Conservation (phyloP, 2,888 invertebrate genomes). For the Chalcosyrphus nemorum region DNA sequence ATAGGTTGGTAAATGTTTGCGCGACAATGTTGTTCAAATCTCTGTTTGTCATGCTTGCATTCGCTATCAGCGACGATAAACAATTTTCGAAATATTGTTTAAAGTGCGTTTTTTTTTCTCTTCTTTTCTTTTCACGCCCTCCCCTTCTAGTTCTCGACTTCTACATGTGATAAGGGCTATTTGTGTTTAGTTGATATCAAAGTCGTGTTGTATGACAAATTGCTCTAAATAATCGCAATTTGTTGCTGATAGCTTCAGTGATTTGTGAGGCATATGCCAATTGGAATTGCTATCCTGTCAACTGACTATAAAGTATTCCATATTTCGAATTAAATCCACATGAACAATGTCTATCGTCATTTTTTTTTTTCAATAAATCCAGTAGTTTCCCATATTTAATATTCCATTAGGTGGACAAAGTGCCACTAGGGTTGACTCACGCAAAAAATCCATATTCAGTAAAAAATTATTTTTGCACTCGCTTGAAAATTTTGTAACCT, state of each 20-base stretch:
- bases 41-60: constrained; percentile 28
- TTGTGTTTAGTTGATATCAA: constrained; percentile 61
- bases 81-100: constrained; percentile 62
- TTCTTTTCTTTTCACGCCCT: not conserved
- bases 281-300: constrained; percentile 54
- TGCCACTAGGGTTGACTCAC: not conserved
- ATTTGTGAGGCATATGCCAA: constrained; percentile 66
- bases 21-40: constrained; percentile 37
- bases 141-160: not conserved
- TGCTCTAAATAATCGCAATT: constrained; percentile 69
- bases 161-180: constrained; percentile 60
- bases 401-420: constrained; percentile 18
- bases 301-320: not conserved
- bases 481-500: constrained; percentile 27
- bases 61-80: constrained; percentile 58
- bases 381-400: constrained; percentile 14
- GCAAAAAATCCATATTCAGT: not conserved
- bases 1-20: constrained; percentile 40
- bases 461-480: constrained; percentile 24
- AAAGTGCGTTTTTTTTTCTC: constrained; percentile 22
- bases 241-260: constrained; percentile 65
- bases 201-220: constrained; percentile 67
- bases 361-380: not conserved
- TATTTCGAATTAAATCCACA: not conserved
- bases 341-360: not conserved